phyloP scores from a whole-genome alignment of 2,113 vertebrate species.

The Acrocephalus arundinaceus region DNA sequence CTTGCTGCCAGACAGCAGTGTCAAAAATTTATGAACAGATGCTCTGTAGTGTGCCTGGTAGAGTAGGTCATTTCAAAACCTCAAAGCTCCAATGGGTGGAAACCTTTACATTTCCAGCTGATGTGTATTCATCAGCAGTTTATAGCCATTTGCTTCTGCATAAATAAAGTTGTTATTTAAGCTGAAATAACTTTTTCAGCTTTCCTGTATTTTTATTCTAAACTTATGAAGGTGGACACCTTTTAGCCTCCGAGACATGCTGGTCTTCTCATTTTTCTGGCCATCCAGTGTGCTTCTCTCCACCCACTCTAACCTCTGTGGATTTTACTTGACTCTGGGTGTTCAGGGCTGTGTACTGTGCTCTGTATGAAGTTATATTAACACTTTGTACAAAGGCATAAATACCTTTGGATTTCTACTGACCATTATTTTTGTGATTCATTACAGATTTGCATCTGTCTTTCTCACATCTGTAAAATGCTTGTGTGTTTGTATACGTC shows the following conservation, averaged over 20 bases:
- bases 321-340: neutral
- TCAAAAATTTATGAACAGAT: conserved; percentile 36
- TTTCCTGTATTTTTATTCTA: neutral
- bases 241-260: neutral
- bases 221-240: neutral
- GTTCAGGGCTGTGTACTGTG: neutral
- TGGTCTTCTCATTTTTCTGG: neutral
- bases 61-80: neutral
- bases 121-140: neutral
- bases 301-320: neutral
- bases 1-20: conserved; percentile 3
- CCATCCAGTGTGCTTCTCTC: neutral
- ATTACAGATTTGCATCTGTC: neutral
- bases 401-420: neutral
- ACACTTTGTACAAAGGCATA: neutral
- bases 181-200: neutral
- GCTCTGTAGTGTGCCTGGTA: neutral
- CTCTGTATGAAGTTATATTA: neutral
- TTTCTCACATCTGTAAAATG: neutral
- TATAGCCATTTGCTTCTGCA: neutral
- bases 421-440: neutral
- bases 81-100: neutral
- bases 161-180: neutral
- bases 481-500: neutral
- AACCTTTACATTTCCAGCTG: conserved; percentile 15